Conservation (phyloP, 2,888 invertebrate species). For the Sphaerophoria taeniata region DNA sequence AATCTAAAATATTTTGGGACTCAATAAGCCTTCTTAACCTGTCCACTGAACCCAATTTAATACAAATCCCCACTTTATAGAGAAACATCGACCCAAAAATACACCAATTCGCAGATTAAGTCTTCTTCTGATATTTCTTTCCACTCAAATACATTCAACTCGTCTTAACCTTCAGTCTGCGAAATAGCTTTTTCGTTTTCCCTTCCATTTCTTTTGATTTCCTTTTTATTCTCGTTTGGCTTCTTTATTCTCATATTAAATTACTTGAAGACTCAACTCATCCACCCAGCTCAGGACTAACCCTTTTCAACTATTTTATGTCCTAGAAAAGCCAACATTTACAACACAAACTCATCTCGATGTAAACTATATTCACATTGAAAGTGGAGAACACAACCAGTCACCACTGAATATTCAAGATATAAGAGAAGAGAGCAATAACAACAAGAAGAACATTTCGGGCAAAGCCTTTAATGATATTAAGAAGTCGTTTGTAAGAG, state of each 20-base stretch:
- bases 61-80: slow-evolving; percentile 17
- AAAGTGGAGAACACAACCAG: slow-evolving; percentile 62
- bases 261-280: slow-evolving; percentile 31
- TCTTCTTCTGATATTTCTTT: not conserved
- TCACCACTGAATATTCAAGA: slow-evolving; percentile 25
- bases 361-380: slow-evolving; percentile 53
- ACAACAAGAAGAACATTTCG: slow-evolving; percentile 44
- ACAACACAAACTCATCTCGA: not conserved
- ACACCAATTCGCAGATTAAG: slow-evolving; percentile 18
- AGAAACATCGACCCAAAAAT: not conserved
- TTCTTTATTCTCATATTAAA: slow-evolving; percentile 20
- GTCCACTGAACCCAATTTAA: slow-evolving; percentile 27
- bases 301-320: slow-evolving; percentile 17
- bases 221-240: not conserved
- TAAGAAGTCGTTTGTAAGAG: slow-evolving; percentile 69
- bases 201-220: slow-evolving; percentile 1
- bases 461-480: slow-evolving; percentile 73
- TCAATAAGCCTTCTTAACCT: slow-evolving; percentile 20
- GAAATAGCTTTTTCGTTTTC: slow-evolving; percentile 60
- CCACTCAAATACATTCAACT: slow-evolving; percentile 49
- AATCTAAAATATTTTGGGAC: slow-evolving; percentile 10
- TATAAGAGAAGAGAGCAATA: slow-evolving; percentile 5
- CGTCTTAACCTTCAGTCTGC: slow-evolving; percentile 64
- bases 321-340: slow-evolving; percentile 55
- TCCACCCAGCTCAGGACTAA: slow-evolving; percentile 13